Evolutionary conservation across 2,888 invertebrate species (phyloP).

Genomic region (Rhagium mordax): DNA sequence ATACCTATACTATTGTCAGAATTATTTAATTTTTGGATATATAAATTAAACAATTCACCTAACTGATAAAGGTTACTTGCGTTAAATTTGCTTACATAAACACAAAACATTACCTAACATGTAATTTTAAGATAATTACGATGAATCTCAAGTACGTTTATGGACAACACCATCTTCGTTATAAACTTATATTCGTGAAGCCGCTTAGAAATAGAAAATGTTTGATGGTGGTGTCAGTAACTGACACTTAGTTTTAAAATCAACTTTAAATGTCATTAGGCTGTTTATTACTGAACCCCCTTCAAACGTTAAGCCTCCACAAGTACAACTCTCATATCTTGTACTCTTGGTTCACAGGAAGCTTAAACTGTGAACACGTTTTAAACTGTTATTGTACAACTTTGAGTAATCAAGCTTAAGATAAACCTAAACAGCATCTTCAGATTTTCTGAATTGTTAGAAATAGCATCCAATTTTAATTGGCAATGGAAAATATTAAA

Average conservation of each 20-base stretch:
- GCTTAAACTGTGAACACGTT: background rate
- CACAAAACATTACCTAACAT: too few species aligned
- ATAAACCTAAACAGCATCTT: background rate
- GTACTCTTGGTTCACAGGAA: background rate
- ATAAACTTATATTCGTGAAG: too few species aligned
- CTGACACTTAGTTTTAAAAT: background rate
- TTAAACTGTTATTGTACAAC: background rate
- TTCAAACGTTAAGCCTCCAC: background rate
- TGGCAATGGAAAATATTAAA: too few species aligned
- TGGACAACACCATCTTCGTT: too few species aligned
- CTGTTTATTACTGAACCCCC: background rate
- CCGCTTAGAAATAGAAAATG: background rate
- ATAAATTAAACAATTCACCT: too few species aligned
- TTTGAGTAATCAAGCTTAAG: background rate
- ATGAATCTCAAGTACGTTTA: too few species aligned
- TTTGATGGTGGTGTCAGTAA: background rate
- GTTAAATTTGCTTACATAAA: too few species aligned
- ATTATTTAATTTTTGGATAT: too few species aligned
- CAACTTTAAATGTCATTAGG: background rate
- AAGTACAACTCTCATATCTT: background rate
- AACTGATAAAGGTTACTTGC: too few species aligned
- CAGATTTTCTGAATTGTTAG: background rate
- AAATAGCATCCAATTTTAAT: too few species aligned
- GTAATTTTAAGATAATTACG: too few species aligned
- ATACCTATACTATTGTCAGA: too few species aligned